phyloP scores from a whole-genome alignment of 2,797 vertebrate species.

The Rallus crepitans region DNA sequence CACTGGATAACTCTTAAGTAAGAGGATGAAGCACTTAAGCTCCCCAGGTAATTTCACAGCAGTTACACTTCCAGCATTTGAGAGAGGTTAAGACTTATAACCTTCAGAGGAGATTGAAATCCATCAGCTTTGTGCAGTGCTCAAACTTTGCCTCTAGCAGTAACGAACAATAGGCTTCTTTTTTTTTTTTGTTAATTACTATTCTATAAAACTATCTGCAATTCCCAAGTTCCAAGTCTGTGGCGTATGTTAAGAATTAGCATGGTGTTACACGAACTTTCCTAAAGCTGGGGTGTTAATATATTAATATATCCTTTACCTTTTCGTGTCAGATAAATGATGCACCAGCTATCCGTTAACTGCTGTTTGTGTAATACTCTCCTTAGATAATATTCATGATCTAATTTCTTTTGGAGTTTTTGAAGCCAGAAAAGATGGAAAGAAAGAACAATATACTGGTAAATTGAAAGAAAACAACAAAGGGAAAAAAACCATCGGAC shows the following conservation, averaged over 20 bases:
- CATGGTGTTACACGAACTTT: not conserved
- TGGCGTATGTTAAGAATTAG: not conserved
- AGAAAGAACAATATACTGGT: not conserved
- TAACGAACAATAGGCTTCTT: conserved; percentile 1
- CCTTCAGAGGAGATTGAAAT: not conserved
- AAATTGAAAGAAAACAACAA: not conserved
- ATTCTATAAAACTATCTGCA: conserved; percentile 34
- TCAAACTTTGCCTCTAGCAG: conserved; percentile 47
- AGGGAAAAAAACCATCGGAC: not conserved
- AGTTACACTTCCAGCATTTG: not conserved
- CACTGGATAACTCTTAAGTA: not conserved
- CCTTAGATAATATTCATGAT: conserved; percentile 3
- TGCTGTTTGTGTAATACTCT: not conserved
- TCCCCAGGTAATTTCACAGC: not conserved
- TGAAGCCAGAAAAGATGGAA: not conserved
- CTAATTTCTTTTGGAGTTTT: not conserved
- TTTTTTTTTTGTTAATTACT: not conserved
- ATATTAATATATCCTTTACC: not conserved
- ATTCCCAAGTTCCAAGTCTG: not conserved
- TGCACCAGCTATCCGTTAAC: not conserved
- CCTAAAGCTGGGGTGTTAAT: not conserved
- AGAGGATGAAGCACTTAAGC: not conserved
- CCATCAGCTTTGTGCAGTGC: not conserved
- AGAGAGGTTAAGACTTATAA: not conserved
- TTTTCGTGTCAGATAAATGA: not conserved